These are phyloP conservation scores for Euphonia xanthogaster DNA, from an alignment of 2,797 vertebrate genomes.

Conservation along the genomic window DNA sequence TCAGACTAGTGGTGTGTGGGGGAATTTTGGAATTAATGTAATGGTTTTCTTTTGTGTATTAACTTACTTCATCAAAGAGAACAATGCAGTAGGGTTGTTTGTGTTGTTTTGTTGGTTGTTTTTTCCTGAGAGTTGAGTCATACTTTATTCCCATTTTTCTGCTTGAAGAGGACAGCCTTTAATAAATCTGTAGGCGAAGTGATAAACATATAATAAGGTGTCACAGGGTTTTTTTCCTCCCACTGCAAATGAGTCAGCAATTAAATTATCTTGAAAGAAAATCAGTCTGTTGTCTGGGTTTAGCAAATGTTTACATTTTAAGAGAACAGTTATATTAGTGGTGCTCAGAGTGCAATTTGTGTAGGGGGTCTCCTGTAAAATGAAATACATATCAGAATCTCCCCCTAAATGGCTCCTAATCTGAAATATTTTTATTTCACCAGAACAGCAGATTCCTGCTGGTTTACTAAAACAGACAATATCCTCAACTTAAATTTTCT, in stretches of 20 bases:
- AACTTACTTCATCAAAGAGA: neutral
- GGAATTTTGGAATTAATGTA: neutral
- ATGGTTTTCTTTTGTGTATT: neutral
- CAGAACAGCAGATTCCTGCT: neutral
- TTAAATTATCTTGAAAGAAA: constrained; percentile 19
- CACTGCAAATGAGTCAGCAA: constrained; percentile 45
- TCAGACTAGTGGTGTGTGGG: neutral
- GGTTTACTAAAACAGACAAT: neutral
- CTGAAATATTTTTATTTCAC: neutral
- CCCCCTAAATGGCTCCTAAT: neutral
- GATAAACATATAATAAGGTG: constrained; percentile 25
- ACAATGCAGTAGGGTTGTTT: neutral
- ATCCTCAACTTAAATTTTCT: neutral
- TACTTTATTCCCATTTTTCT: neutral
- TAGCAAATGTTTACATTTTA: neutral
- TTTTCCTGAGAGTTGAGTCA: neutral
- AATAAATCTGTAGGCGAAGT: neutral
- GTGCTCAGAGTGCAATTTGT: neutral
- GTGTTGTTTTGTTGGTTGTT: neutral
- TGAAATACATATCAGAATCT: neutral
- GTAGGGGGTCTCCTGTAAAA: neutral
- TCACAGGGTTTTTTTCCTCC: neutral
- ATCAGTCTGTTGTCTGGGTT: neutral
- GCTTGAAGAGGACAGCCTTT: neutral
- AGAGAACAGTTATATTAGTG: neutral